These are phyloP conservation scores for Meteorus sp. DNA, from an alignment of 1,140 invertebrate species.

Conservation along the genomic window DNA sequence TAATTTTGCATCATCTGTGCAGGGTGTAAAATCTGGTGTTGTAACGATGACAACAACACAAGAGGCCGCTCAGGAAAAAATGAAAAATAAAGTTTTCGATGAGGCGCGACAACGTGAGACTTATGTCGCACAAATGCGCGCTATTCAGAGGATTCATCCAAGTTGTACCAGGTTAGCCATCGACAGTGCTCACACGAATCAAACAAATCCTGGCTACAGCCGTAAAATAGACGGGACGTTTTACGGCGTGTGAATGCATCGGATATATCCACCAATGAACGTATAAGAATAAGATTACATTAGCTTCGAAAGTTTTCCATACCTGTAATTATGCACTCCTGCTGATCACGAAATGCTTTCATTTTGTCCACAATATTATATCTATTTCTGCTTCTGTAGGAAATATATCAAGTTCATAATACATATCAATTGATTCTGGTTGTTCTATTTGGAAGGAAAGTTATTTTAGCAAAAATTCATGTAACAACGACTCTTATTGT, in stretches of 20 bases:
- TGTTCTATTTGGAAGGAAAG: no score
- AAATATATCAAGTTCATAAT: not conserved
- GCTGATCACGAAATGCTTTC: not conserved
- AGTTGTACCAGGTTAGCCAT: conserved; percentile 55
- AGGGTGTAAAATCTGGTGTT: no score
- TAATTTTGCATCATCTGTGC: no score
- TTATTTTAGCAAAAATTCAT: no score
- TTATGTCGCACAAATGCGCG: conserved; percentile 23
- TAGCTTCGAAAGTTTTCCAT: not conserved
- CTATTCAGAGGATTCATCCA: conserved; percentile 47
- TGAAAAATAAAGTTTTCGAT: conserved; percentile 20
- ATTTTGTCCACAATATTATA: no score
- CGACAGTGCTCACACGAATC: conserved; percentile 53
- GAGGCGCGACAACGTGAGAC: conserved; percentile 12
- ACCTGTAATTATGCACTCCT: not conserved
- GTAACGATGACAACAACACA: not conserved
- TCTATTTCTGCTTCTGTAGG: not conserved
- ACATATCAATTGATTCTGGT: conserved; percentile 13
- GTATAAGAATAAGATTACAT: no score
- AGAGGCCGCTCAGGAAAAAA: not conserved
- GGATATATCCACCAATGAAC: not conserved
- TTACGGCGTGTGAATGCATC: conserved; percentile 51
- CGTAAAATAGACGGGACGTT: conserved; percentile 58
- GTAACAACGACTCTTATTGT: no score
- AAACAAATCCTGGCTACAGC: conserved; percentile 56